Base-by-base conservation (phyloP, 2,797 vertebrate genomes). In the Artibeus jamaicensis region DNA sequence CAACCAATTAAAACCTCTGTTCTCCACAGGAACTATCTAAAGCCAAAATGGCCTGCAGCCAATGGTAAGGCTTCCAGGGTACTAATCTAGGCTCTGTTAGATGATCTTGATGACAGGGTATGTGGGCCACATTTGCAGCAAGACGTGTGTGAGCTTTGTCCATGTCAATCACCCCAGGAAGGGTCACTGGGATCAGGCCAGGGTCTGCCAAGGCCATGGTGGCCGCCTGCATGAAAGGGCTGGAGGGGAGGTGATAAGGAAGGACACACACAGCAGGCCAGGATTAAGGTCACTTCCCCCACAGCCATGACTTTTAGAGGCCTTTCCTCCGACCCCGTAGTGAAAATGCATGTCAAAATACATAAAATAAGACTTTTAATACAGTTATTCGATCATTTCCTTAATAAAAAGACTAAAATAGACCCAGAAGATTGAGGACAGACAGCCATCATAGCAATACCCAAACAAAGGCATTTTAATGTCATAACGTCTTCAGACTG, bases 391-490 rank as follows among this genome's bases (percentile, higher is more conserved):
- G 93, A 95, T 6, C 68, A 55, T 67, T 79, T 48, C 22, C 84
- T 70, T 70, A 46, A 65, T 46, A 37, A 62, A 91, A 86, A 89
- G 62, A 88, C 59, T 42, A 39, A 74, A 50, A 77, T 9, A 34
- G 3, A 82, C 74, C 78, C 39, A 10, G 19, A 88, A 89, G 42
- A 74, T 22, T 48, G n/a, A 81, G 89, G 67, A 78, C 37, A 26
- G 26, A n/a, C 2, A 91, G 59, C 26, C 53, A 42, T 15, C 6
- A 1, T 12, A 79, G 67, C 74, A 74, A 37, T 46, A 59, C 39
- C 39, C 57, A 5, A 67, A 37, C 95, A 94, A 93, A 95, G 83
- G 93, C 89, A 91, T 89, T 93, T 93, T 89, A 93, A 95, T 74
- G 83, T 84, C 95, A 84, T 37, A 24, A 24, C 55, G 83, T 86